Conservation (phyloP, 2,113 vertebrate genomes). For the Cranoglanis bouderius region DNA sequence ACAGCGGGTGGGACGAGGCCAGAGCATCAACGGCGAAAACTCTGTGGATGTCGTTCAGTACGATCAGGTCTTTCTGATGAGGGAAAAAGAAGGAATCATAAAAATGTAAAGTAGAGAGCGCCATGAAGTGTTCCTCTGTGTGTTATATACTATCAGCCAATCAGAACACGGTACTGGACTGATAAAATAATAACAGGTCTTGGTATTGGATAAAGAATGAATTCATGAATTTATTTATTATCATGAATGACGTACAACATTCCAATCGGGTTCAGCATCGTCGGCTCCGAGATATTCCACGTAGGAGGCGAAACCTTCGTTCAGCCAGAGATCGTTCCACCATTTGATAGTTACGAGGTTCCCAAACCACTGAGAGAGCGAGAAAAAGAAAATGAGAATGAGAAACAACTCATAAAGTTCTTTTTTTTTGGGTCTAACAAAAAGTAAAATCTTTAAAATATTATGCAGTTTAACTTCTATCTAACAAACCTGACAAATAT, state of each 20-base stretch:
- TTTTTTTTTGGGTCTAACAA: not conserved
- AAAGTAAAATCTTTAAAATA: too few relatives aligned
- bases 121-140: not conserved
- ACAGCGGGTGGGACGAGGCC: slow-evolving; percentile 85
- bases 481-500: too few relatives aligned
- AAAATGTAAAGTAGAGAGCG: not conserved
- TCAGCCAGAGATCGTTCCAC: slow-evolving; percentile 98
- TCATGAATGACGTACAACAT: slow-evolving; percentile 73
- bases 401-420: not conserved
- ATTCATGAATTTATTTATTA: not conserved
- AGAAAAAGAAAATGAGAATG: not conserved
- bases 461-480: not conserved
- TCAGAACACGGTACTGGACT: not conserved
- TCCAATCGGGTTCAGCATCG: slow-evolving; percentile 72
- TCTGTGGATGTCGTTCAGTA: slow-evolving; percentile 76
- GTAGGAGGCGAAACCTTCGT: slow-evolving; percentile 94
- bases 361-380: slow-evolving; percentile 86
- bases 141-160: not conserved
- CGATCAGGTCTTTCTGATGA: slow-evolving; percentile 85
- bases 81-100: not conserved
- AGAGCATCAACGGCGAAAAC: slow-evolving; percentile 88
- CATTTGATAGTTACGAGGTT: slow-evolving; percentile 90
- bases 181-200: not conserved
- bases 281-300: slow-evolving; percentile 88
- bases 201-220: not conserved